Conservation (phyloP, 2,113 vertebrate genomes). For the Bufo bufo region DNA sequence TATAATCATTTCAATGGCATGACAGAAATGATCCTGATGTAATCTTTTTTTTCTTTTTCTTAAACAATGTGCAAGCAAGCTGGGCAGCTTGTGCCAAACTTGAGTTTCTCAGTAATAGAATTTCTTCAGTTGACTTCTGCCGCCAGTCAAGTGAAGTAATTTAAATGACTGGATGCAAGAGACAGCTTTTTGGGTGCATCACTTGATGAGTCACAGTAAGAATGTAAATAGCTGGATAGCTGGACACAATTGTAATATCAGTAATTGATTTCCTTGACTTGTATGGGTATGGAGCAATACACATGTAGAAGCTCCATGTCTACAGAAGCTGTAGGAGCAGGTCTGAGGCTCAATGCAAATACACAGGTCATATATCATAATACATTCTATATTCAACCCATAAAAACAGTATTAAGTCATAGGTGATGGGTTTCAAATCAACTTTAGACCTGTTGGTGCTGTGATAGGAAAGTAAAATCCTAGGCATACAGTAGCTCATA, state of each 20-base stretch:
- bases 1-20: neutral
- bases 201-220: neutral
- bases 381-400: too few species aligned
- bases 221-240: slow-evolving; percentile 1
- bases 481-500: too few species aligned
- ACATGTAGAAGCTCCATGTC: neutral
- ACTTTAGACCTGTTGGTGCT: too few species aligned
- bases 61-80: neutral
- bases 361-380: neutral
- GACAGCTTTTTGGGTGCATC: slow-evolving; percentile 14
- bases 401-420: too few species aligned
- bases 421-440: too few species aligned
- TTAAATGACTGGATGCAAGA: neutral
- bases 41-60: neutral
- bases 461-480: too few species aligned
- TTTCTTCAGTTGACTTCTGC: neutral
- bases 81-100: neutral
- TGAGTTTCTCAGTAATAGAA: neutral
- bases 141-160: neutral
- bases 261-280: neutral
- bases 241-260: neutral
- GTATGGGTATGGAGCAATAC: neutral
- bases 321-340: neutral
- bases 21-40: neutral
- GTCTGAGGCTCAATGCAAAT: neutral